Evolutionary conservation across 2,113 vertebrate species (phyloP).

Genomic region (Marmota flaviventris): DNA sequence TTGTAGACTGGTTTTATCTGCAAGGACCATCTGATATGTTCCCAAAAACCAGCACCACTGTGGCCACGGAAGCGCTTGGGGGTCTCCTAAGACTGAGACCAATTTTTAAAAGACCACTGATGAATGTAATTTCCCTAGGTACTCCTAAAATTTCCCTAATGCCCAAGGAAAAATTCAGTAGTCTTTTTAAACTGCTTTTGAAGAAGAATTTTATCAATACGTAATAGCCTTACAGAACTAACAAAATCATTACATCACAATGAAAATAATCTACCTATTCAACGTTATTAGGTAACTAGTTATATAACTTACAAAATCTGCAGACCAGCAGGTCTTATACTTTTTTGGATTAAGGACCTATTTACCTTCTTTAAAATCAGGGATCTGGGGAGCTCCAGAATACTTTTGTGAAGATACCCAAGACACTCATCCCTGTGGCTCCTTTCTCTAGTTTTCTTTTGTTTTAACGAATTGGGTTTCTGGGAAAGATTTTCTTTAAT

Average conservation of each 20-base stretch:
- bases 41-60: not conserved
- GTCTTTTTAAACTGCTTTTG: not conserved
- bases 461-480: not conserved
- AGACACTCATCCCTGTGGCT: too few species aligned
- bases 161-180: not conserved
- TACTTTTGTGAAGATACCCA: too few species aligned
- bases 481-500: not conserved
- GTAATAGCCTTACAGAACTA: not conserved
- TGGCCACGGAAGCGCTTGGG: too few species aligned
- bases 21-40: not conserved
- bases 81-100: not conserved
- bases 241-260: not conserved
- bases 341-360: not conserved
- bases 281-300: too few species aligned
- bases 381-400: not conserved
- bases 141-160: not conserved
- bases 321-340: not conserved
- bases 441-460: not conserved
- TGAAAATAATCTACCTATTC: not conserved
- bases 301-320: not conserved
- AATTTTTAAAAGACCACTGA: not conserved
- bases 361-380: not conserved
- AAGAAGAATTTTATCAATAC: not conserved
- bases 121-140: not conserved
- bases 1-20: not conserved